phyloP scores from a whole-genome alignment of 2,888 invertebrate genomes.

The Spilosoma lubricipeda region DNA sequence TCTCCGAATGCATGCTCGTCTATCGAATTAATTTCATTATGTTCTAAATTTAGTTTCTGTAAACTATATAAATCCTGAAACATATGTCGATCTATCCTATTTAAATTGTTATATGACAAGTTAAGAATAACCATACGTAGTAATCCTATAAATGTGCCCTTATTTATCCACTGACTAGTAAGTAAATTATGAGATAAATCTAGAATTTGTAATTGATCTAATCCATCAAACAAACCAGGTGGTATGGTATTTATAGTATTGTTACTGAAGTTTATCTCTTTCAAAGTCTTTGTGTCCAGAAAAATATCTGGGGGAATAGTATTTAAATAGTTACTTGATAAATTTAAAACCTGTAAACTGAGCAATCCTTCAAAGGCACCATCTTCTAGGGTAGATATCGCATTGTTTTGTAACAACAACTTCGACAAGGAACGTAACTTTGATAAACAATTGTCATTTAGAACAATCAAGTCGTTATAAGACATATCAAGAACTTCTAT shows the following conservation, averaged over 20 bases:
- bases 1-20: slow-evolving; percentile 91
- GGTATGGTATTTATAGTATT: slow-evolving; percentile 92
- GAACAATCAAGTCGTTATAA: slow-evolving; percentile 89
- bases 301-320: slow-evolving; percentile 92
- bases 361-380: slow-evolving; percentile 90
- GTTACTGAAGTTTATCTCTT: slow-evolving; percentile 90
- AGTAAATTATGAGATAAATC: slow-evolving; percentile 91
- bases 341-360: slow-evolving; percentile 89
- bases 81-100: slow-evolving; percentile 89
- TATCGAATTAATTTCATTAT: slow-evolving; percentile 89
- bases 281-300: slow-evolving; percentile 88
- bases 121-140: slow-evolving; percentile 91
- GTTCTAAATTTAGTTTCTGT: slow-evolving; percentile 91
- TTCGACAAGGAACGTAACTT: slow-evolving; percentile 89
- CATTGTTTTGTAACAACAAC: slow-evolving; percentile 91
- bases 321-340: slow-evolving; percentile 92
- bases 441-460: slow-evolving; percentile 90
- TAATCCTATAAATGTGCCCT: slow-evolving; percentile 91
- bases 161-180: slow-evolving; percentile 91
- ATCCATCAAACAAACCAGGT: slow-evolving; percentile 89
- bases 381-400: slow-evolving; percentile 90
- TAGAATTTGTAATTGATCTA: slow-evolving; percentile 90
- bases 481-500: slow-evolving; percentile 91
- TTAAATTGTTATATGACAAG: slow-evolving; percentile 89
- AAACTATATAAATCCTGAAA: slow-evolving; percentile 91